Evolutionary conservation across 2,113 vertebrate species (phyloP).

Genomic region (Xenus cinereus): DNA sequence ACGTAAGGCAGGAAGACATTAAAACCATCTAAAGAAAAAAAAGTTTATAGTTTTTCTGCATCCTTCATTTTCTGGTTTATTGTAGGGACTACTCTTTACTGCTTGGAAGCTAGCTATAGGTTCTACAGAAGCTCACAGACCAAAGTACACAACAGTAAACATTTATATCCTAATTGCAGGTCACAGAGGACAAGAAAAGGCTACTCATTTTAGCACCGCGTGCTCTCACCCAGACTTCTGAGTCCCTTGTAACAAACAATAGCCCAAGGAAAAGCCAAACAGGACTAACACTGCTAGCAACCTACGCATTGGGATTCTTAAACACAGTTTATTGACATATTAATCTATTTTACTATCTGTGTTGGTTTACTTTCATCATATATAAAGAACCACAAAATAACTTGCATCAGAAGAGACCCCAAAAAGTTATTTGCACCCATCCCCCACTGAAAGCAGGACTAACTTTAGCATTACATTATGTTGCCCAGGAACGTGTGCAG

Average conservation of each 20-base stretch:
- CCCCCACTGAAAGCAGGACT: not conserved
- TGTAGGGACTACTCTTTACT: not conserved
- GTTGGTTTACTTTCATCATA: not conserved
- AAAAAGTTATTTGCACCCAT: not conserved
- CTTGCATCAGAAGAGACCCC: not conserved
- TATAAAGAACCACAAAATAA: not conserved
- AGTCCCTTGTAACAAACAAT: not conserved
- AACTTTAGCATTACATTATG: not conserved
- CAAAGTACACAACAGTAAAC: not conserved
- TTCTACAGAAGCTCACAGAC: not conserved
- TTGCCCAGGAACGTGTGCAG: not conserved
- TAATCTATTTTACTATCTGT: not conserved
- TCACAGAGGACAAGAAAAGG: not conserved
- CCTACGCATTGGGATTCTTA: not conserved
- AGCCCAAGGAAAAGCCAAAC: not conserved
- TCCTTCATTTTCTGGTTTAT: not conserved
- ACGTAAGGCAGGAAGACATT: not conserved
- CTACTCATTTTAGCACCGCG: not conserved
- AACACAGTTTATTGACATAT: not conserved
- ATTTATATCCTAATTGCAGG: not conserved
- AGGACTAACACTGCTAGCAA: not conserved
- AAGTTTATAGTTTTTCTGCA: not conserved
- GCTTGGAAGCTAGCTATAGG: not conserved
- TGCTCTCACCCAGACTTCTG: not conserved
- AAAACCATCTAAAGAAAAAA: not conserved